Percentiles rank a stretch among this genome's conserved stretches.
These are phyloP conservation scores for Tautogolabrus adspersus DNA, from an alignment of 2,113 vertebrate genomes.

Conservation along the genomic window DNA sequence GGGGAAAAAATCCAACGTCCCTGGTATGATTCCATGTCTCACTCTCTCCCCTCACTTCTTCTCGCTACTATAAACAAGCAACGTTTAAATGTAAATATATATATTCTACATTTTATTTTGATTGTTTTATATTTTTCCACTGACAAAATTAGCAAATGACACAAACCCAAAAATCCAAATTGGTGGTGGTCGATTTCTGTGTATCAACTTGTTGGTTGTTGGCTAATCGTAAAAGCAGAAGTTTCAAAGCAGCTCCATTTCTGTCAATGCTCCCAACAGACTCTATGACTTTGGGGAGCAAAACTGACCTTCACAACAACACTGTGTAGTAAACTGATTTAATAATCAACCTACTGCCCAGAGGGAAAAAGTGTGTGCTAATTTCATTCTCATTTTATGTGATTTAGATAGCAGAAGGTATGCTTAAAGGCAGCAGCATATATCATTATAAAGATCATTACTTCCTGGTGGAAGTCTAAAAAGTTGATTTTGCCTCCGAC, in stretches of 20 bases:
- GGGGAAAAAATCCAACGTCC: too few relatives aligned
- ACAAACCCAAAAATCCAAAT: too few relatives aligned
- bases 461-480: conserved; percentile 50
- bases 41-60: too few relatives aligned
- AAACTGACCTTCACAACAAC: conserved; percentile 1
- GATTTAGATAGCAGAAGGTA: conserved; percentile 46
- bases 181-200: too few relatives aligned
- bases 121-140: too few relatives aligned
- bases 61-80: too few relatives aligned
- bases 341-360: conserved; percentile 10
- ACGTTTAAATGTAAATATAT: too few relatives aligned
- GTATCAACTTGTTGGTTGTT: background rate
- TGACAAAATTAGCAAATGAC: too few relatives aligned
- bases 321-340: conserved; percentile 11
- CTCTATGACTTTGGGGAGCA: too few relatives aligned
- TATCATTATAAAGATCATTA: conserved; percentile 64
- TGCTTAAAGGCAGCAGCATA: conserved; percentile 46
- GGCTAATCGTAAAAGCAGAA: background rate
- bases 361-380: conserved; percentile 11
- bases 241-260: background rate
- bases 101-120: too few relatives aligned
- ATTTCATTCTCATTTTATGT: conserved; percentile 56
- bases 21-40: too few relatives aligned
- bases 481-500: conserved; percentile 57
- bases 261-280: background rate